Conservation (phyloP, 1,140 invertebrate genomes). For the Drosophila quadrilineata region DNA sequence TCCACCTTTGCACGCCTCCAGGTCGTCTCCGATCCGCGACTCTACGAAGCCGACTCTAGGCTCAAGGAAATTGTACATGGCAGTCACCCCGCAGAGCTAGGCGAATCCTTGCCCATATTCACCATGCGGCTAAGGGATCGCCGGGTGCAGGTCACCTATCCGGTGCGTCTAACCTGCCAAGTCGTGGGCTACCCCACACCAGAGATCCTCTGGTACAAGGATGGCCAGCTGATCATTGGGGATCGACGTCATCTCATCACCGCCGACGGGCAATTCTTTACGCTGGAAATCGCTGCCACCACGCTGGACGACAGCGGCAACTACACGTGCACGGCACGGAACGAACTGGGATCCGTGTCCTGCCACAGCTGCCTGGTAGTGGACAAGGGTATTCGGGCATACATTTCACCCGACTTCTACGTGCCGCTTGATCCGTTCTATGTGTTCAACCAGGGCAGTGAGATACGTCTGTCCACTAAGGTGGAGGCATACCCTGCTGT, state of each 20-base stretch:
- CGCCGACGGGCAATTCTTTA: constrained; percentile 86
- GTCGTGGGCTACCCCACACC: constrained; percentile 89
- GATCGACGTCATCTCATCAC: constrained; percentile 81
- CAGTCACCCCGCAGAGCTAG: constrained; percentile 43
- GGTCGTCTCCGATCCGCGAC: constrained; percentile 87
- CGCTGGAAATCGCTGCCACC: constrained; percentile 91
- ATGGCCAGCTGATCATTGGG: constrained; percentile 84
- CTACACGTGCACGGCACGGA: constrained; percentile 91
- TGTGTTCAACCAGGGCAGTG: constrained; percentile 83
- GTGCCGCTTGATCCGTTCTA: constrained; percentile 85
- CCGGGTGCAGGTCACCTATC: constrained; percentile 90
- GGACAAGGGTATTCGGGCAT: constrained; percentile 91
- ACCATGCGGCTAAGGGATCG: constrained; percentile 93
- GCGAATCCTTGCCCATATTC: constrained; percentile 88
- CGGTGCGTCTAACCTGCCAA: constrained; percentile 93
- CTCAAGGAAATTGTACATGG: constrained; percentile 84
- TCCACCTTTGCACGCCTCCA: constrained; percentile 91
- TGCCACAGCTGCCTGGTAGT: constrained; percentile 91
- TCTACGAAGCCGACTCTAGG: constrained; percentile 88
- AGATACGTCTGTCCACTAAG: constrained; percentile 86
- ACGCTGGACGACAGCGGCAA: constrained; percentile 90
- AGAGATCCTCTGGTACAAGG: constrained; percentile 89
- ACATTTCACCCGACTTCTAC: constrained; percentile 89
- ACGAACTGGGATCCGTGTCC: constrained; percentile 91
- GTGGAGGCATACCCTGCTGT: constrained; percentile 92